Conservation (phyloP, 2,113 vertebrate species). For the Chascanopsetta lugubris region DNA sequence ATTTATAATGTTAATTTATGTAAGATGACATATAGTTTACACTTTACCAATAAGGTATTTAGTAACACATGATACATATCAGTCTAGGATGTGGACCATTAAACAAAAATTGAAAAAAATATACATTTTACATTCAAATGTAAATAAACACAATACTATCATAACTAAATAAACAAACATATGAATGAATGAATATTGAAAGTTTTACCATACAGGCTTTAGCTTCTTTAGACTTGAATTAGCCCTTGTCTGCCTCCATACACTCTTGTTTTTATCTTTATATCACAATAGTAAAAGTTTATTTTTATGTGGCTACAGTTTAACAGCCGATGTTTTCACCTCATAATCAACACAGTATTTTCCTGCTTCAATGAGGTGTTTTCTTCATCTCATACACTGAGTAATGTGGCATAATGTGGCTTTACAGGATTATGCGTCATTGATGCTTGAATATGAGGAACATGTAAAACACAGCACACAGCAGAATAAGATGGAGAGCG, state of each 20-base stretch:
- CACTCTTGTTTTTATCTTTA: neutral
- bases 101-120: neutral
- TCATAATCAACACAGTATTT: neutral
- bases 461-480: slow-evolving; percentile 6
- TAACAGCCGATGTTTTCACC: neutral
- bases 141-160: neutral
- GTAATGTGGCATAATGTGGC: neutral
- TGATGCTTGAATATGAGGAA: slow-evolving; percentile 14
- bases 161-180: neutral
- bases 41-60: neutral
- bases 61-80: neutral
- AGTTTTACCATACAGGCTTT: neutral
- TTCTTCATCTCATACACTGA: neutral
- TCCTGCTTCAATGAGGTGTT: neutral
- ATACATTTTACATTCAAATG: too few species aligned
- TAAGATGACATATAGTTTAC: neutral
- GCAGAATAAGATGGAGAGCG: slow-evolving; percentile 11
- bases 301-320: too few species aligned
- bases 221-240: neutral
- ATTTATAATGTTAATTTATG: neutral
- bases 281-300: too few species aligned
- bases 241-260: too few species aligned
- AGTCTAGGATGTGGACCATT: neutral
- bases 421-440: slow-evolving; percentile 1
- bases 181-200: neutral